Percentiles rank a stretch among this genome's conserved stretches.
Conservation (phyloP, 2,888 invertebrate genomes). For the Leucozona laternaria region DNA sequence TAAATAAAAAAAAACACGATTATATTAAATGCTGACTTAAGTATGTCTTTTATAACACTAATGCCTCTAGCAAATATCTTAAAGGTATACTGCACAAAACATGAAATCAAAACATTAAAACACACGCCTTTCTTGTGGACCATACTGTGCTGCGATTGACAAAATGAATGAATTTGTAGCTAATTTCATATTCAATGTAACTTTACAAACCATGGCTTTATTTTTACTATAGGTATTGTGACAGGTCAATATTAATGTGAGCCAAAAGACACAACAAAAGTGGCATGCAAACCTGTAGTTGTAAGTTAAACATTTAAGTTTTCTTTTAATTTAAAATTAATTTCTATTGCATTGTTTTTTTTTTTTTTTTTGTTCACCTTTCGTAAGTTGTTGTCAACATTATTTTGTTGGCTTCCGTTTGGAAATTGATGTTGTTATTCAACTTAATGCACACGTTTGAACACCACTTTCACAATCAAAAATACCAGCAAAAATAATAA, state of each 20-base stretch:
- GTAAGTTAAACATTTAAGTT: conserved; percentile 2
- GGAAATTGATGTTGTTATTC: conserved; percentile 26
- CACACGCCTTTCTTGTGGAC: neutral
- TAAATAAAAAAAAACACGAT: no score
- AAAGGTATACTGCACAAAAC: neutral
- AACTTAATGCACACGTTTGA: conserved; percentile 36
- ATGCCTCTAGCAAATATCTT: no score
- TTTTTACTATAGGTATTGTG: neutral
- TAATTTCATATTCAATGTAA: neutral
- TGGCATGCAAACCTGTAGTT: conserved; percentile 19
- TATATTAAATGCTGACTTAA: no score
- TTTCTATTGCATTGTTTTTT: conserved; percentile 1
- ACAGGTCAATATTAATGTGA: neutral
- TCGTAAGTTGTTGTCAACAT: conserved; percentile 65
- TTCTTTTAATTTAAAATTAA: conserved; percentile 1
- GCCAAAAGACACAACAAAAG: conserved; percentile 4
- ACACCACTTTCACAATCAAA: conserved; percentile 32
- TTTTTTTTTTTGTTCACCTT: conserved; percentile 53
- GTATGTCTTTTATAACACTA: no score
- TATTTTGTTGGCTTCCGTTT: conserved; percentile 52
- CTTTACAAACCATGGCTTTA: neutral
- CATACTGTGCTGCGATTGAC: neutral
- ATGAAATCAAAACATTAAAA: neutral
- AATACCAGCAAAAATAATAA: neutral
- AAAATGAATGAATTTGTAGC: conserved; percentile 4